phyloP scores from a whole-genome alignment of 2,113 vertebrate genomes.

The Cervus canadensis region DNA sequence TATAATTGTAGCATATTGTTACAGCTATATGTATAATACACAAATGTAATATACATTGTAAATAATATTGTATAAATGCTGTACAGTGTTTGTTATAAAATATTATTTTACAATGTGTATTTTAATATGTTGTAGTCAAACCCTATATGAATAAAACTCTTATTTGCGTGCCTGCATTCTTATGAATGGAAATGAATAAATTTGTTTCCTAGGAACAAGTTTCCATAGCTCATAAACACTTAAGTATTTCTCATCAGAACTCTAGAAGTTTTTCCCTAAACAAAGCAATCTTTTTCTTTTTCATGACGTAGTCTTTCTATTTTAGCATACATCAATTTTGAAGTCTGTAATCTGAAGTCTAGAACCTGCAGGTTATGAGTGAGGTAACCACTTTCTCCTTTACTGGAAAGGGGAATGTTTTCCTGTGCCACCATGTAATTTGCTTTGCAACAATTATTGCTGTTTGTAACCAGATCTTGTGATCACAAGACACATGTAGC shows the following conservation, averaged over 20 bases:
- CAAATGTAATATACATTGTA: not conserved
- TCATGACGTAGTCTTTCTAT: constrained; percentile 16
- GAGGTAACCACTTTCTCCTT: not conserved
- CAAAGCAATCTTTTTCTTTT: constrained; percentile 34
- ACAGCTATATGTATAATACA: not conserved
- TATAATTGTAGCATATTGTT: not conserved
- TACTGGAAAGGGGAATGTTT: constrained; percentile 3
- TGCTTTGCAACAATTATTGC: constrained; percentile 57
- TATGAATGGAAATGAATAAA: not conserved
- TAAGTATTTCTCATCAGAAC: constrained; percentile 29
- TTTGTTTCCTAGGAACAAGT: constrained; percentile 12
- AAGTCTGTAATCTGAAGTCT: not conserved
- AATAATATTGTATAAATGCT: not conserved
- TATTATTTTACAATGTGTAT: not conserved
- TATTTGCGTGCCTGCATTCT: not conserved
- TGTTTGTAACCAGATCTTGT: constrained; percentile 58
- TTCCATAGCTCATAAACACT: not conserved
- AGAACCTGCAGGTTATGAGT: not conserved
- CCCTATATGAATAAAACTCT: not conserved
- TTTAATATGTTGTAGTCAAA: not conserved
- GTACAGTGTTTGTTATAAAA: not conserved
- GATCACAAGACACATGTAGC: constrained; percentile 51
- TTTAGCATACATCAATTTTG: not conserved
- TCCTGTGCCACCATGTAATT: constrained; percentile 28
- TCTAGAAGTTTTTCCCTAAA: constrained; percentile 31